Evolutionary conservation across 2,888 invertebrate species (phyloP).

Genomic region (Drosophila anceps): DNA sequence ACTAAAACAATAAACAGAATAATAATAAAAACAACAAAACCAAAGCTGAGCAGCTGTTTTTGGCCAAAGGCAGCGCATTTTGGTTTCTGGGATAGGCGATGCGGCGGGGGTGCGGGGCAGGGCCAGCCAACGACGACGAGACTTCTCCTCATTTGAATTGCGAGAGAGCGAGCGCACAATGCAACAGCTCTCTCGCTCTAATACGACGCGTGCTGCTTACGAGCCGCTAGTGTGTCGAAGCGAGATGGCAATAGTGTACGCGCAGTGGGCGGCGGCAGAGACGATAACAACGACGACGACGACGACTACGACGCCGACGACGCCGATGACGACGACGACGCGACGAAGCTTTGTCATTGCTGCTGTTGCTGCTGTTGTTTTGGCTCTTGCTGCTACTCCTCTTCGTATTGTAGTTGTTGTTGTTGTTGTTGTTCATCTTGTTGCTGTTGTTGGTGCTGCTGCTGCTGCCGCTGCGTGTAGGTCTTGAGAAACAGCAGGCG

Average conservation of each 20-base stretch:
- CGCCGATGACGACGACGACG: constrained; percentile 10
- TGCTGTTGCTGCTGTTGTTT: constrained; percentile 30
- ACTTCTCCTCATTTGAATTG: constrained; percentile 52
- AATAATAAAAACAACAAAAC: constrained; percentile 68
- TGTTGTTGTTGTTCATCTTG: constrained; percentile 47
- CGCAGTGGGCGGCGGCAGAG: constrained; percentile 62
- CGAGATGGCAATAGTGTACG: constrained; percentile 60
- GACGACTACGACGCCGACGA: constrained; percentile 24
- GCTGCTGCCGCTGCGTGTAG: constrained; percentile 74
- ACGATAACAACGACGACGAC: constrained; percentile 20
- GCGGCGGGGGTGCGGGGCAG: constrained; percentile 30
- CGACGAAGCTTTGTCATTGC: constrained; percentile 50
- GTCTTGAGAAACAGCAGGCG: constrained; percentile 83
- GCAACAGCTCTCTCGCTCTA: constrained; percentile 44
- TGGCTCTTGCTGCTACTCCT: constrained; percentile 39
- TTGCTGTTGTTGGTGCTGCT: constrained; percentile 55
- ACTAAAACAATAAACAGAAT: constrained; percentile 66
- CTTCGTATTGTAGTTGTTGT: constrained; percentile 41
- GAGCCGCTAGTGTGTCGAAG: constrained; percentile 38
- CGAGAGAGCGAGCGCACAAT: constrained; percentile 39
- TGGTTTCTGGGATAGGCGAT: constrained; percentile 17
- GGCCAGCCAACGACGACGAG: constrained; percentile 50
- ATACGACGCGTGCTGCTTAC: constrained; percentile 18
- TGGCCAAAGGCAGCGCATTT: constrained; percentile 50
- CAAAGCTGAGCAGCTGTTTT: constrained; percentile 69